Conservation (phyloP, 92 coral and sea anemone species). For the Muricea muricata region DNA sequence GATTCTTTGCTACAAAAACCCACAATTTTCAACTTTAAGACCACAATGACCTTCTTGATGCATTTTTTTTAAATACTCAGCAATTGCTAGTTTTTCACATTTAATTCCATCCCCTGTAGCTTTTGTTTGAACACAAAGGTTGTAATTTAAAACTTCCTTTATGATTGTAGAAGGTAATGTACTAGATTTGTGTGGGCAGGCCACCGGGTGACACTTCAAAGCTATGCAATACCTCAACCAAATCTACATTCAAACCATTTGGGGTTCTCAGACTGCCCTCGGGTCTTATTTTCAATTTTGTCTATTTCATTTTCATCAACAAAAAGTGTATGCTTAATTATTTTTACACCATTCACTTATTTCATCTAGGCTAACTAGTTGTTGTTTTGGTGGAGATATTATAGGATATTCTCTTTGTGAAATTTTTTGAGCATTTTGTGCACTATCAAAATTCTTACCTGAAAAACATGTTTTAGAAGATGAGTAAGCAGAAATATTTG, state of each 20-base stretch:
- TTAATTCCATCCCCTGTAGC: conserved; percentile 67
- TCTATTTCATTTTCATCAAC: conserved; percentile 30
- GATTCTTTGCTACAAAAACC: conserved; percentile 51
- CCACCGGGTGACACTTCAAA: conserved; percentile 65
- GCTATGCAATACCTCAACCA: conserved; percentile 35
- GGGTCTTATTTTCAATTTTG: conserved; percentile 29
- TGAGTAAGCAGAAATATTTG: background rate
- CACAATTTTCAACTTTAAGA: conserved; percentile 57
- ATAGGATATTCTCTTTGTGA: conserved; percentile 20
- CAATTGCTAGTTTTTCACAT: conserved; percentile 45
- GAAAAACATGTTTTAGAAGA: background rate
- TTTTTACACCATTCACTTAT: conserved; percentile 62
- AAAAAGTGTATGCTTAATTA: conserved; percentile 53
- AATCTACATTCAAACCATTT: conserved; percentile 39
- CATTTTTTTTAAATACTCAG: conserved; percentile 61
- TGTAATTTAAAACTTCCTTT: conserved; percentile 37
- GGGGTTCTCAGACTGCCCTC: conserved; percentile 46
- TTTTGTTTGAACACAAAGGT: background rate
- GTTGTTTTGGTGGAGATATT: conserved; percentile 56
- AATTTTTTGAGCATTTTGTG: conserved; percentile 15
- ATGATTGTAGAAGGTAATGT: conserved; percentile 56
- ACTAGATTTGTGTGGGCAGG: conserved; percentile 62
- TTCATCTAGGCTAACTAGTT: conserved; percentile 61
- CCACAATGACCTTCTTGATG: conserved; percentile 59
- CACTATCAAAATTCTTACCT: background rate